Conservation (phyloP, 2,113 vertebrate species). For the Perognathus longimembris region DNA sequence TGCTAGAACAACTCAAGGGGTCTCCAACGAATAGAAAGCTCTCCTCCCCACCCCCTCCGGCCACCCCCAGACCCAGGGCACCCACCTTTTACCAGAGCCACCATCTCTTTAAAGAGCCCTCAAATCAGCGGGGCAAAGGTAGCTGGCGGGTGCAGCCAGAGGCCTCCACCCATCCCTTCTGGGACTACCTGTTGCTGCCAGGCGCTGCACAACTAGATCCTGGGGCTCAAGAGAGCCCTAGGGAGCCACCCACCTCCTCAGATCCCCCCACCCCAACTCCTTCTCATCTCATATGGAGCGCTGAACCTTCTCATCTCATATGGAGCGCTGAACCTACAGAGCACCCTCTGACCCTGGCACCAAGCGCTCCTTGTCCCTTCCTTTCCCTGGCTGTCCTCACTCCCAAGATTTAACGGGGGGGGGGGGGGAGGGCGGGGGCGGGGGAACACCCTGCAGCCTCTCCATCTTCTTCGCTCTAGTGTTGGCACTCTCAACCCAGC, state of each 20-base stretch:
- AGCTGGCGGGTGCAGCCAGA: not conserved
- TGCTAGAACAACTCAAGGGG: slow-evolving; percentile 66
- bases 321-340: too few relatives aligned
- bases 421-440: too few relatives aligned
- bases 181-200: slow-evolving; percentile 75
- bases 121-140: slow-evolving; percentile 51
- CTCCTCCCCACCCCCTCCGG: not conserved
- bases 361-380: not conserved
- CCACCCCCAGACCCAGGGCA: not conserved
- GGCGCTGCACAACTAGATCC: not conserved
- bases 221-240: not conserved
- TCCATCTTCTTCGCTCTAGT: not conserved
- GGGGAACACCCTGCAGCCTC: not conserved
- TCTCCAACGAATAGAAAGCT: slow-evolving; percentile 56
- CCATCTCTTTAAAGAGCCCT: not conserved
- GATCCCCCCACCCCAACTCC: not conserved
- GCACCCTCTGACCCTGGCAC: not conserved
- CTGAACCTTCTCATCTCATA: not conserved
- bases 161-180: not conserved
- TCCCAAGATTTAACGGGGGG: not conserved
- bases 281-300: not conserved
- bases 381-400: not conserved
- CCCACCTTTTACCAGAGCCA: not conserved
- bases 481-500: not conserved
- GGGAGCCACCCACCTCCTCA: not conserved